Evolutionary conservation across 2,888 invertebrate genomes (phyloP).

Genomic region (Ecdyonurus torrentis): DNA sequence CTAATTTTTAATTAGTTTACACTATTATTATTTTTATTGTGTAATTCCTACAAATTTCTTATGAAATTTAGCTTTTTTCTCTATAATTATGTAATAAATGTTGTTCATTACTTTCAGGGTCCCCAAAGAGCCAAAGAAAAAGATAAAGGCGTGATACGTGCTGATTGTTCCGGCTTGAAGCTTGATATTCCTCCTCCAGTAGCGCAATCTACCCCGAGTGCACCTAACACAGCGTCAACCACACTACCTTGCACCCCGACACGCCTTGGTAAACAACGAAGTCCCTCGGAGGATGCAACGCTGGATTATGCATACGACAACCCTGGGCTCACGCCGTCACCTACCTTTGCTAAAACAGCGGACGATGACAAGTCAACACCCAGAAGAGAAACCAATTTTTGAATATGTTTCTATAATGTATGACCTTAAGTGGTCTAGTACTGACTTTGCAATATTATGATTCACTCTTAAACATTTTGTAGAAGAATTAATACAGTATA

Average conservation of each 20-base stretch:
- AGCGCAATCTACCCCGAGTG: neutral
- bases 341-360: conserved; percentile 20
- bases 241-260: conserved; percentile 28
- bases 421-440: too few relatives aligned
- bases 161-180: neutral
- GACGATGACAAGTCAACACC: neutral
- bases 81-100: too few relatives aligned
- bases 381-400: neutral
- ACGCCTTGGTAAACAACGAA: conserved; percentile 31
- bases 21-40: too few relatives aligned
- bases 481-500: neutral
- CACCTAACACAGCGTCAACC: conserved; percentile 1
- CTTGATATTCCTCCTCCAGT: neutral
- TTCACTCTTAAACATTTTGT: neutral
- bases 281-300: conserved; percentile 61
- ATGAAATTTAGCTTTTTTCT: too few relatives aligned
- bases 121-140: neutral
- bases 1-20: too few relatives aligned
- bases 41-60: too few relatives aligned
- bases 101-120: neutral
- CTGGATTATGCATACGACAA: conserved; percentile 66
- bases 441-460: neutral
- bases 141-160: neutral
- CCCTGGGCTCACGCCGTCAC: conserved; percentile 51
- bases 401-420: neutral